Base-by-base conservation (phyloP, 2,888 invertebrate species). In the Drosophila rellima region DNA sequence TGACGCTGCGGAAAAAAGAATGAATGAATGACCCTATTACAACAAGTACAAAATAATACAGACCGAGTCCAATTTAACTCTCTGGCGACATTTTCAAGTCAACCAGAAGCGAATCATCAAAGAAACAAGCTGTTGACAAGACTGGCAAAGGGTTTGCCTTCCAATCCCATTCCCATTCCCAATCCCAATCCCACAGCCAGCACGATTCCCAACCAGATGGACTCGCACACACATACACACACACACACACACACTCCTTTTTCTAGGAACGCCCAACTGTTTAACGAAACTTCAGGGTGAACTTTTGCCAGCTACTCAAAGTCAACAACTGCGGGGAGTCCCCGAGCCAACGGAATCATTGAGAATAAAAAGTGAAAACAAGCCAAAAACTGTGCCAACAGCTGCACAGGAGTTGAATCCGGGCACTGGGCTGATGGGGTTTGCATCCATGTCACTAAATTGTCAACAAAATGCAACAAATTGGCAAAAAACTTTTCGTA, bases 381-480 rank as follows among this genome's bases (percentile, higher is more conserved):
- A 72, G 67, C 59, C 65, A 57, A 64, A 63, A 69, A 69, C 59
- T 69, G 64, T 69, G 68, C 68, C 64, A 69, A 64, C 68, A 68
- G 64, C 62, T 67, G 50, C 62, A 55, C 52, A 40, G 52, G 48
- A 29, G 33, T 31, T 47, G 51, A 59, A 44, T 56, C 33, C 35
- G 17, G 56, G 23, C 11, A 23, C 35, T 26, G 52, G 39, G 42
- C 15, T 37, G 23, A 26, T 17, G 48, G 44, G 51, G 56, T 31
- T 54, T 60, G 65, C 66, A 62, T 69, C 70, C 74, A 74, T 81
- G 79, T 79, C 79, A 79, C 74, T 78, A 80, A 78, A 79, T 78
- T 79, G 79, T 79, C 79, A 81, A 79, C 82, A 81, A 79, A 79
- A 79, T 79, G 79, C 79, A 79, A 79, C 79, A 79, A 79, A 79